Percentiles rank a stretch among this genome's conserved stretches.
phyloP scores from a whole-genome alignment of 2,113 vertebrate genomes.

The Scomber scombrus region DNA sequence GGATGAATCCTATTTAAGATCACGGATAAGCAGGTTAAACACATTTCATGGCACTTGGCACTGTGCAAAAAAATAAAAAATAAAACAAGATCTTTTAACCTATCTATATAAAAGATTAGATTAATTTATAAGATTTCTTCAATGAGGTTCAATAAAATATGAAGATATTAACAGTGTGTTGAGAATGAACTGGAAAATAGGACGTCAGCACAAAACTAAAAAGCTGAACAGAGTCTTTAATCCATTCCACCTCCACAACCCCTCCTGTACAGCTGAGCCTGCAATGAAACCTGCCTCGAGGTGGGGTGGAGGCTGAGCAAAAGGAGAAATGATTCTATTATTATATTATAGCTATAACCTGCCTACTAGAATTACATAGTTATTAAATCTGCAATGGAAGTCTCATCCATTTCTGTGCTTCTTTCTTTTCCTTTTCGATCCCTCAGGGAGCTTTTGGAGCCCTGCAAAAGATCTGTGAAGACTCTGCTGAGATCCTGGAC shows the following conservation, averaged over 20 bases:
- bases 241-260: neutral
- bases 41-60: neutral
- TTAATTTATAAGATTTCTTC: no score
- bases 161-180: neutral
- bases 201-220: neutral
- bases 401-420: neutral
- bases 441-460: conserved; percentile 94
- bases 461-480: conserved; percentile 98
- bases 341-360: neutral
- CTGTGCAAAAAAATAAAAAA: neutral
- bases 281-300: no score
- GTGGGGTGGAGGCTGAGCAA: no score
- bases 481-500: conserved; percentile 98
- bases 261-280: no score
- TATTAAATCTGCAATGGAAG: neutral
- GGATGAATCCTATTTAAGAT: conserved; percentile 43
- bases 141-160: neutral
- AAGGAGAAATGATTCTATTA: no score
- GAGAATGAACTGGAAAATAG: neutral
- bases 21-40: conserved; percentile 7
- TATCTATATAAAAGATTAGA: neutral
- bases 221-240: neutral
- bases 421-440: neutral
- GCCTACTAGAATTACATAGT: neutral
- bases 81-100: neutral